phyloP scores from a whole-genome alignment of 2,113 vertebrate species.

The Rhinolophus ferrumequinum region DNA sequence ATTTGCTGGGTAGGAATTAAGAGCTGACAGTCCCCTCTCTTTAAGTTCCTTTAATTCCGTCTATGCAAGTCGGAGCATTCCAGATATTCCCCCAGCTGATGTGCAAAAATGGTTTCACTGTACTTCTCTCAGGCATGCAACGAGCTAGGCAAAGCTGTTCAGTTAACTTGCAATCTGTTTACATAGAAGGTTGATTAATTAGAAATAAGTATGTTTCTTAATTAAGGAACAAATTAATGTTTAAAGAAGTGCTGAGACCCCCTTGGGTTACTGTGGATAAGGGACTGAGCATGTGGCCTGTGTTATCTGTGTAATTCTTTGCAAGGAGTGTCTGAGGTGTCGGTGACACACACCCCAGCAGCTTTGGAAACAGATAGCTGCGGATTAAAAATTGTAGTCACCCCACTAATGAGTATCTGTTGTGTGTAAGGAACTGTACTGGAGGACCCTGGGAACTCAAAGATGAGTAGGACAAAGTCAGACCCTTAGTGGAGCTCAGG shows the following conservation, averaged over 20 bases:
- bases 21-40: neutral
- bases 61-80: neutral
- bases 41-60: slow-evolving; percentile 37
- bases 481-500: neutral
- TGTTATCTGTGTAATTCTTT: slow-evolving; percentile 37
- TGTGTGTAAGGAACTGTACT: neutral
- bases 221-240: slow-evolving; percentile 83
- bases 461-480: neutral
- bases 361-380: neutral
- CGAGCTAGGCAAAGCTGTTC: neutral
- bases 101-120: neutral
- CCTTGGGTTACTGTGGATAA: slow-evolving; percentile 63
- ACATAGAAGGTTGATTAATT: slow-evolving; percentile 73
- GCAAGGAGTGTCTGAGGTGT: slow-evolving; percentile 35
- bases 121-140: neutral
- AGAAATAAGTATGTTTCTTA: slow-evolving; percentile 78
- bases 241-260: slow-evolving; percentile 61
- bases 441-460: neutral
- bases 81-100: neutral
- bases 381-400: neutral
- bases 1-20: slow-evolving; percentile 60
- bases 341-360: neutral
- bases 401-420: neutral
- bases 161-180: slow-evolving; percentile 66
- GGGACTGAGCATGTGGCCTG: slow-evolving; percentile 13